phyloP scores from a whole-genome alignment of 1,140 invertebrate species.

The Mycetomoellerius zeteki region DNA sequence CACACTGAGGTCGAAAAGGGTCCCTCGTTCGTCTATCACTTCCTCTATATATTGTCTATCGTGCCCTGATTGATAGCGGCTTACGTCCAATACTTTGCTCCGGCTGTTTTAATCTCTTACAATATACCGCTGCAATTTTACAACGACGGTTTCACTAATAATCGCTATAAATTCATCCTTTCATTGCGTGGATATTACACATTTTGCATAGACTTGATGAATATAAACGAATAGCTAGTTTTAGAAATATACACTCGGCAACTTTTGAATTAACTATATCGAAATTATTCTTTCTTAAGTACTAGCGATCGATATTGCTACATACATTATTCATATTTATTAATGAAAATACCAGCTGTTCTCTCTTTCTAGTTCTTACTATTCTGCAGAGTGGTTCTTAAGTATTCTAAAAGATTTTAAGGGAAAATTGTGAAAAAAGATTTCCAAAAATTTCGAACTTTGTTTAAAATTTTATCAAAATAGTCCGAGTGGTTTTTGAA shows the following conservation, averaged over 20 bases:
- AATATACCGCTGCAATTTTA: conserved; percentile 37
- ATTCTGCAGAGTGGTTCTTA: no score
- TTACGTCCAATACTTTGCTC: conserved; percentile 53
- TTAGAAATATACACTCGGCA: not conserved
- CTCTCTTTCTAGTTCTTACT: not conserved
- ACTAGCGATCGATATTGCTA: not conserved
- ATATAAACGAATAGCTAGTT: not conserved
- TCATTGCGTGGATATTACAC: not conserved
- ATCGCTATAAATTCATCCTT: not conserved
- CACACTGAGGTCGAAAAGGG: conserved; percentile 55
- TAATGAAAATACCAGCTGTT: not conserved
- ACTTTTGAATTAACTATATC: not conserved
- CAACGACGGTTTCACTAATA: not conserved
- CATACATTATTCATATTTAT: not conserved
- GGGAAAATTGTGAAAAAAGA: no score
- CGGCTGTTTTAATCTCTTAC: conserved; percentile 35
- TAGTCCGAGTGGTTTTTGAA: no score
- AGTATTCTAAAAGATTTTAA: no score
- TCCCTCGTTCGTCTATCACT: conserved; percentile 71
- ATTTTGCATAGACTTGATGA: not conserved
- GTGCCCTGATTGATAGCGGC: conserved; percentile 71
- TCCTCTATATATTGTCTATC: conserved; percentile 40
- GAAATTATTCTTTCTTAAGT: not conserved
- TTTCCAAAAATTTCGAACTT: no score
- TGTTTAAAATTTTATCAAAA: no score